These are phyloP conservation scores for Eristalis pertinax DNA, from an alignment of 2,888 invertebrate genomes.

Conservation along the genomic window DNA sequence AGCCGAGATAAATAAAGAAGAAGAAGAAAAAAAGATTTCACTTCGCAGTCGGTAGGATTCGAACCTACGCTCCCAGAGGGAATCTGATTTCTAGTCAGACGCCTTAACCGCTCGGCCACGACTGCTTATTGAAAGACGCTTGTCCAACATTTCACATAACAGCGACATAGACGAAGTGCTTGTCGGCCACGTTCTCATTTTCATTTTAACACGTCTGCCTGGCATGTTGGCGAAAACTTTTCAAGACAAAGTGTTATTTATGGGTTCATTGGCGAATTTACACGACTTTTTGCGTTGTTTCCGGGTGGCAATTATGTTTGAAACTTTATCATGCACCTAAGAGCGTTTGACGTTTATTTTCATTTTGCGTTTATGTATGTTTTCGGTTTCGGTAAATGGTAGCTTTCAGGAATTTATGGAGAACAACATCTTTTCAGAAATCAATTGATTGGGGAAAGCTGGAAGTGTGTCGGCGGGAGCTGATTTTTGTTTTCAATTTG, in stretches of 20 bases:
- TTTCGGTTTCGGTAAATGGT: not conserved
- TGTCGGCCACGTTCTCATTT: not conserved
- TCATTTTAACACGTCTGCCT: not conserved
- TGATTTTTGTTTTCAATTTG: not conserved
- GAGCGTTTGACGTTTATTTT: not conserved
- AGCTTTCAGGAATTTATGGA: not conserved
- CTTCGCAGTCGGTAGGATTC: slow-evolving; percentile 75
- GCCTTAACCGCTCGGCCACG: slow-evolving; percentile 73
- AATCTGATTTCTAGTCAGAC: slow-evolving; percentile 73
- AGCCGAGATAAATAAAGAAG: not conserved
- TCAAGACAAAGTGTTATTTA: not conserved
- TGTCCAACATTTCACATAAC: not conserved
- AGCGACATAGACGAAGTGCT: not conserved
- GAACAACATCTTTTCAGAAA: not conserved
- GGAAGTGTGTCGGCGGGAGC: not conserved
- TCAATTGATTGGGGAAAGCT: not conserved
- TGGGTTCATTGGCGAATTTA: not conserved
- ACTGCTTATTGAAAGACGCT: slow-evolving; percentile 37
- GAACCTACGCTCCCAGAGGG: slow-evolving; percentile 75
- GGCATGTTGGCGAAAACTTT: not conserved
- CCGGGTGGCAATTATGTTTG: not conserved
- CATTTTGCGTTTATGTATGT: not conserved
- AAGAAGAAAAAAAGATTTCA: not conserved
- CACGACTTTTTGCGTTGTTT: not conserved
- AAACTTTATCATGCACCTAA: not conserved